A percentile compares a stretch with the other conserved stretches of the same genome.
phyloP scores from a whole-genome alignment of 2,113 vertebrate genomes.

The Fregata magnificens region DNA sequence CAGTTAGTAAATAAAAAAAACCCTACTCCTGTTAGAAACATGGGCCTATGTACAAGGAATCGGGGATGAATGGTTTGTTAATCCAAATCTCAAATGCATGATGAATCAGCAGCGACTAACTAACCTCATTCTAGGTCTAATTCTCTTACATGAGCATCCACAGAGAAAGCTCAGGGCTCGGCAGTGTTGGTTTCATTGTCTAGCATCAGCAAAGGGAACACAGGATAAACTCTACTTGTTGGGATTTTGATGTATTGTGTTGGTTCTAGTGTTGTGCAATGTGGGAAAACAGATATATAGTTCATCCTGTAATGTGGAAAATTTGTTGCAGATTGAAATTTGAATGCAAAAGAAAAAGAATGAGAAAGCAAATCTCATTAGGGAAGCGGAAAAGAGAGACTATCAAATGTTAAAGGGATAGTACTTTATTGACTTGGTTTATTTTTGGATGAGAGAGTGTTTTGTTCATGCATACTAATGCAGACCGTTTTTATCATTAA shows the following conservation, averaged over 20 bases:
- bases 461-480: background rate
- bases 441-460: background rate
- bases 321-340: slow-evolving; percentile 31
- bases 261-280: background rate
- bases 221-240: background rate
- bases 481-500: background rate
- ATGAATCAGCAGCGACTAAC: slow-evolving; percentile 30
- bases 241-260: slow-evolving; percentile 18
- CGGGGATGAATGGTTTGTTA: background rate
- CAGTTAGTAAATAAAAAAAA: slow-evolving; percentile 50
- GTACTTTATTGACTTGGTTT: background rate
- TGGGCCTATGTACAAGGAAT: background rate
- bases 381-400: background rate
- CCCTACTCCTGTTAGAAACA: slow-evolving; percentile 8
- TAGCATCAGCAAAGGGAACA: background rate
- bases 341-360: slow-evolving; percentile 12
- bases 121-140: background rate
- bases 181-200: background rate
- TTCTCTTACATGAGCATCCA: background rate
- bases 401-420: slow-evolving; percentile 6
- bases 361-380: slow-evolving; percentile 23
- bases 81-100: slow-evolving; percentile 23
- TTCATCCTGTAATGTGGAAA: slow-evolving; percentile 47
- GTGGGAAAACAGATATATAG: slow-evolving; percentile 20
- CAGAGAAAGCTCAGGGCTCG: background rate